These are phyloP conservation scores for Trididemnum clinides DNA, from an alignment of 23 tunicate species.

Conservation along the genomic window DNA sequence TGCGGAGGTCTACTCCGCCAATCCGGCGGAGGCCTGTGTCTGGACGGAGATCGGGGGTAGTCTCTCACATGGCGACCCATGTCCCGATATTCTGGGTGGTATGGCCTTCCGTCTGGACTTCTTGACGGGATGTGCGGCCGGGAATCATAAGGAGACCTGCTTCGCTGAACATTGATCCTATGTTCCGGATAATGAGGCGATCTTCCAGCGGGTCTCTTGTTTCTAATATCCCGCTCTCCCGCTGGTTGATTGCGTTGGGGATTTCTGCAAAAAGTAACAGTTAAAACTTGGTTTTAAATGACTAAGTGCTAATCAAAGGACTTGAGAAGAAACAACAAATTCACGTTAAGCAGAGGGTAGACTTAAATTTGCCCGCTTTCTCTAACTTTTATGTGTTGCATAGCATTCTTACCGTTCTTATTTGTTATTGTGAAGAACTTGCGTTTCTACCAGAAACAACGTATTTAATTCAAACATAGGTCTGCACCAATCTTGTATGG, in stretches of 20 bases:
- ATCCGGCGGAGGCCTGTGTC: slow-evolving; percentile 39
- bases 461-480: too few relatives aligned
- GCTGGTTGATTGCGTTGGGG: neutral
- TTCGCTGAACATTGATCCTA: slow-evolving; percentile 5
- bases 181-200: slow-evolving; percentile 45
- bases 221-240: slow-evolving; percentile 45
- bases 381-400: too few relatives aligned
- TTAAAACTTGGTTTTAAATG: too few relatives aligned
- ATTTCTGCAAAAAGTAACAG: neutral
- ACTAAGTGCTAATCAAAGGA: too few relatives aligned
- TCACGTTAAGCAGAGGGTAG: too few relatives aligned
- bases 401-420: too few relatives aligned
- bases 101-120: slow-evolving; percentile 40
- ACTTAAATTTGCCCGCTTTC: too few relatives aligned
- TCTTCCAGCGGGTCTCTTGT: slow-evolving; percentile 46
- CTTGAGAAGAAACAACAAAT: too few relatives aligned
- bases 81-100: slow-evolving; percentile 38
- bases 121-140: slow-evolving; percentile 32
- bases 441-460: too few relatives aligned
- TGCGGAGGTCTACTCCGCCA: slow-evolving; percentile 11
- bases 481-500: too few relatives aligned
- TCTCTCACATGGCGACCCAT: slow-evolving; percentile 45
- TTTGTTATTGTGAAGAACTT: too few relatives aligned
- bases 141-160: slow-evolving; percentile 49
- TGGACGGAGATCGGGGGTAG: slow-evolving; percentile 51